Base-by-base conservation (phyloP, 2,797 vertebrate species). In the Petrocephalus schoutedeni region DNA sequence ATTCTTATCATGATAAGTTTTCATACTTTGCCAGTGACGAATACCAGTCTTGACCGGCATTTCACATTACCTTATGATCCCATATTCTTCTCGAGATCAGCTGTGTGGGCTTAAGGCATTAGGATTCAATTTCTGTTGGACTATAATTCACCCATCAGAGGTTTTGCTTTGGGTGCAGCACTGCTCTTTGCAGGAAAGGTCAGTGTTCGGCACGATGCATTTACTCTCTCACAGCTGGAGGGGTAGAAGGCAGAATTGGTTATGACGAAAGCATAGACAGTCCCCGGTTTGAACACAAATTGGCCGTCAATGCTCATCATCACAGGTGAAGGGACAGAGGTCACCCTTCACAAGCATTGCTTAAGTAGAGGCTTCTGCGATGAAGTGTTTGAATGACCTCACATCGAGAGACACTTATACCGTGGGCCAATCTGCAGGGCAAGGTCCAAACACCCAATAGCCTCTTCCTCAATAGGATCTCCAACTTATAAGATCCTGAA, bases 131-230 rank as follows among this genome's bases (percentile, higher is more conserved):
- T 93, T 92, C 92, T 91, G 92, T 90, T 90, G 90, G 92, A 92
- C 92, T 88, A 92, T 94, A 91, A 91, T 61, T 85, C 89, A 86
- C 88, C 88, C 89, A 93, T 94, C 94, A 93, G 91, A 95, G 89
- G 90, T 87, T 67, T 57, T 90, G 85, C 86, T 93, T 90, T 91
- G 92, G 93, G 94, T 92, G 91, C 90, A 90, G 92, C 90, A 90
- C 90, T 89, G 91, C 93, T 92, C 91, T 91, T 90, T 92, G 92
- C 91, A 89, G 93, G 92, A 94, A 96, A 96, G 95, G 95, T 96
- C 95, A 95, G 91, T 90, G 89, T 94, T 92, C 90, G 91, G 91
- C 92, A 91, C 89, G 90, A 91, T 86, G 88, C 89, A 91, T 93
- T 95, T 93, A 92, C 93, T 91, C 92, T 87, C 59, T 92, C 92